A percentile compares a stretch with the other conserved stretches of the same genome.
These are phyloP conservation scores for Syrphus vitripennis DNA, from an alignment of 2,888 invertebrate genomes.

Conservation along the genomic window DNA sequence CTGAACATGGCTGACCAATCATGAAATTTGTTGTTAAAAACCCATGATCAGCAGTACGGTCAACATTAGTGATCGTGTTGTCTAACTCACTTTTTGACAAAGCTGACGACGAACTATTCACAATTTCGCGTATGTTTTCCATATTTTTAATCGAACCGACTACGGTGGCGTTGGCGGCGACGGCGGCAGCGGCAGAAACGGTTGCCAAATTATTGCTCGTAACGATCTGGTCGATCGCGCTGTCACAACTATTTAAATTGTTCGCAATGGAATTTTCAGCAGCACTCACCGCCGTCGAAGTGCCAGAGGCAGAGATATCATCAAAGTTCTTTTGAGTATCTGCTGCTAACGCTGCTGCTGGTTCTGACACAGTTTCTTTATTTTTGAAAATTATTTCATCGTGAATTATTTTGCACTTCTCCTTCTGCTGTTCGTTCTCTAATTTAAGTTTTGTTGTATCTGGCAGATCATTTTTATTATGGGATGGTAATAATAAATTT, in stretches of 20 bases:
- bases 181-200: background rate
- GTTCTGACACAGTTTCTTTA: slow-evolving; percentile 62
- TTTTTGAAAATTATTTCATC: slow-evolving; percentile 67
- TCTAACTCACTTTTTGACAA: slow-evolving; percentile 52
- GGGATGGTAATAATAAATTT: slow-evolving; percentile 24
- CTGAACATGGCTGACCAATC: slow-evolving; percentile 64
- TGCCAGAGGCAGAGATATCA: slow-evolving; percentile 21
- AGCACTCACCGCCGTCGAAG: slow-evolving; percentile 42
- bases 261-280: slow-evolving; percentile 66
- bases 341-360: slow-evolving; percentile 24
- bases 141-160: slow-evolving; percentile 72
- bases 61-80: slow-evolving; percentile 29
- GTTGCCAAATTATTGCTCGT: slow-evolving; percentile 35
- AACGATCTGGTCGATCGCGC: slow-evolving; percentile 74
- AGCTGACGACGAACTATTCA: slow-evolving; percentile 72
- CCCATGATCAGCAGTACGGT: slow-evolving; percentile 70
- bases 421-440: background rate
- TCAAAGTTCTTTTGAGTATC: background rate
- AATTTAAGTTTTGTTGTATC: slow-evolving; percentile 22
- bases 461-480: slow-evolving; percentile 34
- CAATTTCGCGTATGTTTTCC: slow-evolving; percentile 79
- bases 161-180: slow-evolving; percentile 1
- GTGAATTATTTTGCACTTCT: slow-evolving; percentile 38
- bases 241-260: slow-evolving; percentile 76
- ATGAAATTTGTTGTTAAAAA: slow-evolving; percentile 60